Conservation (phyloP, 2,797 vertebrate species). For the Enteromius treurensis region DNA sequence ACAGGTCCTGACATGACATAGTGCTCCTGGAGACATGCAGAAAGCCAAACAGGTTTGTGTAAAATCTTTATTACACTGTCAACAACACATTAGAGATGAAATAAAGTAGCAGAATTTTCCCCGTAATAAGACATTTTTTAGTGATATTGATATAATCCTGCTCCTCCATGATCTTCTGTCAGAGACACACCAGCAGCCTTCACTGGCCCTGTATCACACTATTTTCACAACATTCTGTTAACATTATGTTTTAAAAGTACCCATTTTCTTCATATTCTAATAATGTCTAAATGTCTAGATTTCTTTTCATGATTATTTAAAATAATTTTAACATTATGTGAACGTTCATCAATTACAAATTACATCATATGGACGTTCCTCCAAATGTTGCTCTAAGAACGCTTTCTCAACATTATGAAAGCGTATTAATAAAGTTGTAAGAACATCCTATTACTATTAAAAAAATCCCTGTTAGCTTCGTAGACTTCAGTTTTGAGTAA, state of each 20-base stretch:
- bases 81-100: constrained; percentile 26
- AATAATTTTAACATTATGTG: neutral
- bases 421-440: neutral
- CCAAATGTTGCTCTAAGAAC: neutral
- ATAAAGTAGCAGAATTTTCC: neutral
- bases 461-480: no score
- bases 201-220: no score
- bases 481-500: neutral
- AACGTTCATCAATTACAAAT: neutral
- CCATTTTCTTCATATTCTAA: neutral
- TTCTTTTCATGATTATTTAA: neutral
- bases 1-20: constrained; percentile 17
- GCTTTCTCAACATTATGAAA: neutral
- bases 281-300: neutral
- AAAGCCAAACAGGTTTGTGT: constrained; percentile 16
- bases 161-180: no score
- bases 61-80: constrained; percentile 28
- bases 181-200: no score
- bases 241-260: no score
- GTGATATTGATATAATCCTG: neutral
- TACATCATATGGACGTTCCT: neutral
- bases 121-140: no score
- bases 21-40: constrained; percentile 14
- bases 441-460: no score
- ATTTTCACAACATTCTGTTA: neutral